Evolutionary conservation across 1,140 invertebrate species (phyloP).

Genomic region (Thereuonema tuberculata): DNA sequence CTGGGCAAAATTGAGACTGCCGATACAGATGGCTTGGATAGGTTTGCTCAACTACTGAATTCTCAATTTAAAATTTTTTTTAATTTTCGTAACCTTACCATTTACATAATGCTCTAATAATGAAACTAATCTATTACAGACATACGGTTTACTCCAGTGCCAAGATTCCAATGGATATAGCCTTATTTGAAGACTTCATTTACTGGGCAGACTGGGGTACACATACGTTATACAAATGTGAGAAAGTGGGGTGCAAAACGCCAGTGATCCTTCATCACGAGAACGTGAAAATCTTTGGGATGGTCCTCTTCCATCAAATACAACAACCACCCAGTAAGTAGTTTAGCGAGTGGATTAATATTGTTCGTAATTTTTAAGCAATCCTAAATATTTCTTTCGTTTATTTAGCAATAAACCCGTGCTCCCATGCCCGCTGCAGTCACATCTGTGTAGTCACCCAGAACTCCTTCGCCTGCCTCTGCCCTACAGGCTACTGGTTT

Average conservation of each 20-base stretch:
- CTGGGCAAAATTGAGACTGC: slow-evolving; percentile 75
- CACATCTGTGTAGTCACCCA: slow-evolving; percentile 3
- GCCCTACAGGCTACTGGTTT: not conserved
- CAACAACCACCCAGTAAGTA: not conserved
- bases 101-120: not conserved
- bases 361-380: not conserved
- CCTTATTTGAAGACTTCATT: slow-evolving; percentile 74
- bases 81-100: not conserved
- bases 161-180: slow-evolving; percentile 70
- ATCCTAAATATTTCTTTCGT: not conserved
- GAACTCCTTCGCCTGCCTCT: not conserved
- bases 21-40: slow-evolving; percentile 60
- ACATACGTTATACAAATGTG: slow-evolving; percentile 30
- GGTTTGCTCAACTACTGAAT: too few relatives aligned
- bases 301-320: not conserved
- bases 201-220: slow-evolving; percentile 86
- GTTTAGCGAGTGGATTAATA: not conserved
- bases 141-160: slow-evolving; percentile 29
- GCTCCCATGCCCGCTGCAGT: not conserved
- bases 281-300: not conserved
- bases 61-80: too few relatives aligned
- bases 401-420: not conserved
- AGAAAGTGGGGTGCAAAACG: not conserved
- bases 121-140: not conserved
- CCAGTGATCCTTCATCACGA: not conserved